Percentiles rank a stretch among this genome's conserved stretches.
These are phyloP conservation scores for Sphaerodactylus townsendi DNA, from an alignment of 2,113 vertebrate species.

Conservation along the genomic window DNA sequence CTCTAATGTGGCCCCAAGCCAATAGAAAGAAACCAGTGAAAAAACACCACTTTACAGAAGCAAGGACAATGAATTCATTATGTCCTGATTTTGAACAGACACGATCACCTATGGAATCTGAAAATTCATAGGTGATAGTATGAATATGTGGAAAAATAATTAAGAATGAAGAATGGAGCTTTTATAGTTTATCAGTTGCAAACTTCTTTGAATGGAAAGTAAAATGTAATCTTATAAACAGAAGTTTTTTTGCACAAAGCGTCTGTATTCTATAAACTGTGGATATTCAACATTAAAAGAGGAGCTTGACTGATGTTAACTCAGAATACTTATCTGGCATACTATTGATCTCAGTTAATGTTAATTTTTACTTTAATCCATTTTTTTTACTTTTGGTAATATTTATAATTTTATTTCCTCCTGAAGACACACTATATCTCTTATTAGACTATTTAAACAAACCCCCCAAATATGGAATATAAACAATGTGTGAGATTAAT, in stretches of 20 bases:
- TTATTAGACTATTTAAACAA: constrained; percentile 7
- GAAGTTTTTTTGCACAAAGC: not conserved
- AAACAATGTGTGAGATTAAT: not conserved
- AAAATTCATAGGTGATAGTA: not conserved
- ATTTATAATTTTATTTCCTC: not conserved
- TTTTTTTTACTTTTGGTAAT: not conserved
- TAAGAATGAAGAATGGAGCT: not conserved
- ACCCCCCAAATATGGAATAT: constrained; percentile 11
- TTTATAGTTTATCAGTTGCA: not conserved
- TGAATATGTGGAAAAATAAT: not conserved
- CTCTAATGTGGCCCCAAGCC: not conserved
- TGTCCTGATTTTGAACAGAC: not conserved
- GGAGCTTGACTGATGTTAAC: constrained; percentile 20
- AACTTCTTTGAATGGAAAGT: not conserved
- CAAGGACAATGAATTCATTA: not conserved
- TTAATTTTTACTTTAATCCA: not conserved
- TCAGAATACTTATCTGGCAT: constrained; percentile 14
- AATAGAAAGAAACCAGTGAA: not conserved
- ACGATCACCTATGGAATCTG: not conserved
- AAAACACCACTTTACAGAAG: not conserved
- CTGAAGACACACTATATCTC: not conserved
- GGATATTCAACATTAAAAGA: not conserved
- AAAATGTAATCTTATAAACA: not conserved
- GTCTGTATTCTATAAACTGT: not conserved
- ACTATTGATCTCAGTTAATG: constrained; percentile 21